A percentile compares a stretch with the other conserved stretches of the same genome.
Conservation (phyloP, 2,888 invertebrate genomes). For the Matsumyia berberina region DNA sequence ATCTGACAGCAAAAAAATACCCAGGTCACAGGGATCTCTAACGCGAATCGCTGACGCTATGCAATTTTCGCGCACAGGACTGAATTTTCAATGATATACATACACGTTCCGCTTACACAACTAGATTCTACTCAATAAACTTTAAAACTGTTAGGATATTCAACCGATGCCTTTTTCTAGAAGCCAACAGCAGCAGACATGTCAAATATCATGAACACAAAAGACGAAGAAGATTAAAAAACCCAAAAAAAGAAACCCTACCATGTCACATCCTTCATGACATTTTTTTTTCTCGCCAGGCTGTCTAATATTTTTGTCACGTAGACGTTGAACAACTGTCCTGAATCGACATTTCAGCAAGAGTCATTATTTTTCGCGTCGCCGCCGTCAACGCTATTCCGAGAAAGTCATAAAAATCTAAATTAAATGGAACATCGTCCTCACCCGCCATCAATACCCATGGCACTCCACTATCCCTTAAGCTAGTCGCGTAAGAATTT, state of each 20-base stretch:
- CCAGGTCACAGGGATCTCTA: too few relatives aligned
- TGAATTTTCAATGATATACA: conserved; percentile 21
- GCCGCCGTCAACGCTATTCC: conserved; percentile 57
- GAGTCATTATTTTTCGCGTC: conserved; percentile 66
- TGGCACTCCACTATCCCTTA: conserved; percentile 40
- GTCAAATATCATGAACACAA: conserved; percentile 42
- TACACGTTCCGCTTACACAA: conserved; percentile 50
- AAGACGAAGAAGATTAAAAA: conserved; percentile 56
- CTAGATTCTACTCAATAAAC: conserved; percentile 42
- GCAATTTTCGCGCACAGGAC: conserved; percentile 24
- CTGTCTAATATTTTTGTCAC: conserved; percentile 69
- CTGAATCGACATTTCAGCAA: conserved; percentile 58
- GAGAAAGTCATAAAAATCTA: conserved; percentile 68
- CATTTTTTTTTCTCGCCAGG: neutral
- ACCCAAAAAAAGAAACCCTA: conserved; percentile 7
- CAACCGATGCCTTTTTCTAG: conserved; percentile 12
- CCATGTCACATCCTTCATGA: conserved; percentile 22
- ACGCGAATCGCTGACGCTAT: neutral
- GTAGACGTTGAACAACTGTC: conserved; percentile 63
- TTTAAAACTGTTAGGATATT: conserved; percentile 29
- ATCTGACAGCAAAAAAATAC: too few relatives aligned
- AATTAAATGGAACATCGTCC: conserved; percentile 72
- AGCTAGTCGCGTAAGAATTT: conserved; percentile 51
- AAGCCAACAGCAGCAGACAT: conserved; percentile 13
- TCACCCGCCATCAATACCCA: conserved; percentile 55